Conservation (phyloP, 2,888 invertebrate genomes). For the Pristionchus mayeri region DNA sequence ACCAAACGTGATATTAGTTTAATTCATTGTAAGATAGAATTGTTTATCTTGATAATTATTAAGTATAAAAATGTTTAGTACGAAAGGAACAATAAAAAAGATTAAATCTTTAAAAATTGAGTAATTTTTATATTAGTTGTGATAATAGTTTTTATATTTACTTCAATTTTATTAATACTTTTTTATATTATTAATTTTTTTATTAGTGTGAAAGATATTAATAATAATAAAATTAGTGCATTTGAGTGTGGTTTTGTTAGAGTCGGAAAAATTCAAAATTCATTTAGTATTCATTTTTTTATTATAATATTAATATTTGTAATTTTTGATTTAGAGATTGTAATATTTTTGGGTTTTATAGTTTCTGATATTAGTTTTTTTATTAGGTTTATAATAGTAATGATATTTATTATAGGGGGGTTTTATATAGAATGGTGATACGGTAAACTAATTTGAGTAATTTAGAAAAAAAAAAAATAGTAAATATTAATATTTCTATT, state of each 20-base stretch:
- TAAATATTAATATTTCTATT: slow-evolving; percentile 68
- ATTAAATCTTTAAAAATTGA: slow-evolving; percentile 61
- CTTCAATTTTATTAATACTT: slow-evolving; percentile 59
- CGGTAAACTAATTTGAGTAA: slow-evolving; percentile 66
- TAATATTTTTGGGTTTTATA: slow-evolving; percentile 64
- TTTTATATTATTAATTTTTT: slow-evolving; percentile 65
- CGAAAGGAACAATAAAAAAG: slow-evolving; percentile 68
- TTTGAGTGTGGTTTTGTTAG: slow-evolving; percentile 66
- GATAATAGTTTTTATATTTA: slow-evolving; percentile 59
- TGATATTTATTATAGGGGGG: slow-evolving; percentile 65
- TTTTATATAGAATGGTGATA: slow-evolving; percentile 68
- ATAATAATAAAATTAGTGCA: slow-evolving; percentile 59
- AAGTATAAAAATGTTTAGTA: slow-evolving; percentile 63
- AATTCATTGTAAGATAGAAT: slow-evolving; percentile 71
- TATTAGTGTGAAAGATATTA: slow-evolving; percentile 59
- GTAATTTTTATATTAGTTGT: slow-evolving; percentile 59
- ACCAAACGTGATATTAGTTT: slow-evolving; percentile 70
- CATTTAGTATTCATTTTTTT: slow-evolving; percentile 68
- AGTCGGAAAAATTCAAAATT: slow-evolving; percentile 64
- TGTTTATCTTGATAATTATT: slow-evolving; percentile 69
- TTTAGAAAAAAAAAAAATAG: slow-evolving; percentile 60
- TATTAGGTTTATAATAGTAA: slow-evolving; percentile 60
- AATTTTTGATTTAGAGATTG: slow-evolving; percentile 65
- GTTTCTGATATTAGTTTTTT: slow-evolving; percentile 60
- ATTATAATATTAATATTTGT: slow-evolving; percentile 66